phyloP scores from a whole-genome alignment of 1,140 invertebrate genomes.

The Rhyacophila brunnea region DNA sequence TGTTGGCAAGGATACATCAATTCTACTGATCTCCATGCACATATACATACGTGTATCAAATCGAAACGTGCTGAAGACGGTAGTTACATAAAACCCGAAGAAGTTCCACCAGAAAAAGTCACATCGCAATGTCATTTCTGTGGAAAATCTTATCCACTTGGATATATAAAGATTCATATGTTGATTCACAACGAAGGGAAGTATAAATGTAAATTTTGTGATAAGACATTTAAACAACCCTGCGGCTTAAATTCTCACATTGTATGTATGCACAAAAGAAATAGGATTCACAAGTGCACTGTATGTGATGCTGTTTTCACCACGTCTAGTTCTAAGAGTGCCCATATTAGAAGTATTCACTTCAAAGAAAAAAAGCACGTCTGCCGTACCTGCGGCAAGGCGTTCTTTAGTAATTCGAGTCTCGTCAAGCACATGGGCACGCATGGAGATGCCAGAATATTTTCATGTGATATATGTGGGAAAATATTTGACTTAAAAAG shows the following conservation, averaged over 20 bases:
- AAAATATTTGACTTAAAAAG: too few species aligned
- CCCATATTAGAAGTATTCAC: constrained; percentile 50
- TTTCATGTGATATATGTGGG: too few species aligned
- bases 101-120: constrained; percentile 34
- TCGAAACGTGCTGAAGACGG: too few species aligned
- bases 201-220: constrained; percentile 50
- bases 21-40: constrained; percentile 39
- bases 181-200: constrained; percentile 46
- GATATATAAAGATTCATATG: constrained; percentile 51
- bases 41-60: constrained; percentile 24
- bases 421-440: too few species aligned
- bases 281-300: constrained; percentile 48
- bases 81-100: constrained; percentile 35
- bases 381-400: constrained; percentile 48
- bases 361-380: constrained; percentile 51
- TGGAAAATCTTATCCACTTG: constrained; percentile 50
- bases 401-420: constrained; percentile 33
- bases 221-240: constrained; percentile 51
- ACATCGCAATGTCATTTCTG: constrained; percentile 49
- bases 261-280: constrained; percentile 50
- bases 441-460: too few species aligned
- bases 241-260: constrained; percentile 49
- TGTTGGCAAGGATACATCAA: constrained; percentile 50
- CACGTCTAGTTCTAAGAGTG: constrained; percentile 47
- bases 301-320: constrained; percentile 50